Percentiles rank a stretch among this genome's conserved stretches.
phyloP scores from a whole-genome alignment of 2,888 invertebrate genomes.

The Xanthorhoe designata region DNA sequence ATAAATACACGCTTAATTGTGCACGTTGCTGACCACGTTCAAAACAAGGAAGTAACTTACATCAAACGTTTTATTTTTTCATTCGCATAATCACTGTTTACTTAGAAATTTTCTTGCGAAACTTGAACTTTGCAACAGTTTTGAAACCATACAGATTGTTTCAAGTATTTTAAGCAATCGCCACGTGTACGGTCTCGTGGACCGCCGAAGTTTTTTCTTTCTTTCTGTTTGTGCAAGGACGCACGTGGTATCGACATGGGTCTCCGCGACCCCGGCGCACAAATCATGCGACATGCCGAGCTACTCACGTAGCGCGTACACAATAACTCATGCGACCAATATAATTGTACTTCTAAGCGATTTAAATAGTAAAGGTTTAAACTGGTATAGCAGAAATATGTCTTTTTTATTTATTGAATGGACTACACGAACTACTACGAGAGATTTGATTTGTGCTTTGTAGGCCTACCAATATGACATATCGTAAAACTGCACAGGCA shows the following conservation, averaged over 20 bases:
- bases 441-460: too few relatives aligned
- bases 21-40: neutral
- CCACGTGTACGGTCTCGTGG: slow-evolving; percentile 13
- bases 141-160: neutral
- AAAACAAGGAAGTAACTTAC: neutral
- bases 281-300: slow-evolving; percentile 75
- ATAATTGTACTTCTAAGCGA: slow-evolving; percentile 21
- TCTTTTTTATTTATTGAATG: too few relatives aligned
- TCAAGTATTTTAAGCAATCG: slow-evolving; percentile 9
- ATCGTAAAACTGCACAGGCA: slow-evolving; percentile 37
- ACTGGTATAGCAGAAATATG: neutral
- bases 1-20: neutral
- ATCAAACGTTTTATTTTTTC: neutral
- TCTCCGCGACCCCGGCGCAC: slow-evolving; percentile 64
- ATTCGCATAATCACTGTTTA: neutral
- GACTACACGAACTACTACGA: too few relatives aligned
- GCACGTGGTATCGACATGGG: slow-evolving; percentile 74
- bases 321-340: slow-evolving; percentile 28
- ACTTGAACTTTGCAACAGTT: slow-evolving; percentile 20
- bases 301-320: slow-evolving; percentile 36
- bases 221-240: slow-evolving; percentile 51
- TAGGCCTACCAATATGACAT: neutral
- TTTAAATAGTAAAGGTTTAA: slow-evolving; percentile 3
- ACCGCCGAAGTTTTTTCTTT: slow-evolving; percentile 29
- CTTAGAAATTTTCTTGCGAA: slow-evolving; percentile 1